Percentiles rank a stretch among this genome's conserved stretches.
Evolutionary conservation across 2,113 vertebrate genomes (phyloP).

Genomic region (Eidolon helvum): DNA sequence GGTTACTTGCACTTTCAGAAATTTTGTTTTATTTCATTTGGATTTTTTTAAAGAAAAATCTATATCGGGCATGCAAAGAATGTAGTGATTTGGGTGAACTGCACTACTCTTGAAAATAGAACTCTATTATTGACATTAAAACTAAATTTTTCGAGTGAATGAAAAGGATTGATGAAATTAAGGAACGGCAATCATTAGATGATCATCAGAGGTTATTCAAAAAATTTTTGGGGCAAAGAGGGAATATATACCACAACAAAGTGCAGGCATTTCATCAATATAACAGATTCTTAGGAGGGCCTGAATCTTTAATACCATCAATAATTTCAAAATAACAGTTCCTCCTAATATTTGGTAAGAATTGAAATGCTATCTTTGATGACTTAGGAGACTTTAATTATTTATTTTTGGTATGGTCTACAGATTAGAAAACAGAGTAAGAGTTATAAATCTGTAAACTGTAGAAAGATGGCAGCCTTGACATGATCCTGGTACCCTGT

Average conservation of each 20-base stretch:
- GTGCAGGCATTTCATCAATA: background rate
- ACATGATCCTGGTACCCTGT: background rate
- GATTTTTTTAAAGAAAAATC: background rate
- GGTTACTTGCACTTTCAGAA: background rate
- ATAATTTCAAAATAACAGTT: conserved; percentile 49
- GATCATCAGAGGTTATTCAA: background rate
- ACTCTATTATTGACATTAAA: conserved; percentile 27
- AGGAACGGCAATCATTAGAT: conserved; percentile 50
- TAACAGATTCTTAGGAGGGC: background rate
- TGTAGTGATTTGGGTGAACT: background rate
- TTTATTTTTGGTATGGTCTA: background rate
- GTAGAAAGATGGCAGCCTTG: background rate
- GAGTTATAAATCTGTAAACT: background rate
- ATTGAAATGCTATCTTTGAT: background rate
- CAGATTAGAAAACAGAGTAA: background rate
- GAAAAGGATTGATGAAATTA: background rate
- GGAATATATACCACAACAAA: background rate
- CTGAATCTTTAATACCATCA: background rate
- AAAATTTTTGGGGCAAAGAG: background rate
- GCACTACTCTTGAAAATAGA: background rate
- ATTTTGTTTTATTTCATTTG: background rate
- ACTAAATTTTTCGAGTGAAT: background rate
- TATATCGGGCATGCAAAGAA: background rate
- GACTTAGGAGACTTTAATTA: background rate
- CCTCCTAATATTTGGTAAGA: background rate